Conservation (phyloP, 2,888 invertebrate genomes). For the Iphiclides podalirius region DNA sequence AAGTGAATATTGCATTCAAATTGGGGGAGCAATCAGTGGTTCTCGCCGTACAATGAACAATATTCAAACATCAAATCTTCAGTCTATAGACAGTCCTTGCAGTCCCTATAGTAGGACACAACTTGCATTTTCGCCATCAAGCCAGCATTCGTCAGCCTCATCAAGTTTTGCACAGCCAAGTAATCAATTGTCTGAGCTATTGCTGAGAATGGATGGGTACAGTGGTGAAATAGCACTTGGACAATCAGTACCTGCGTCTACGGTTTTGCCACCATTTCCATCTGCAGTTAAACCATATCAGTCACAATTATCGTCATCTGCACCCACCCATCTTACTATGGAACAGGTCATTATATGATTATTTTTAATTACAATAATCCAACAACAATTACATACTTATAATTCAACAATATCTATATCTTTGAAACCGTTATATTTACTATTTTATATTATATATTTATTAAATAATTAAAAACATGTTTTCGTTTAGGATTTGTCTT, state of each 20-base stretch:
- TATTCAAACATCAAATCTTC: conserved; percentile 44
- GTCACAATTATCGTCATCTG: conserved; percentile 90
- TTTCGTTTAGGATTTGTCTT: too few species aligned
- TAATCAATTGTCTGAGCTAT: conserved; percentile 81
- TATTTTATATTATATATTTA: too few species aligned
- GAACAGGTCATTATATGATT: conserved; percentile 82
- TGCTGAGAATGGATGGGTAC: conserved; percentile 83
- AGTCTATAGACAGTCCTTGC: conserved; percentile 68
- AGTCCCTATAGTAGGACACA: conserved; percentile 73
- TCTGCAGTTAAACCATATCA: conserved; percentile 62
- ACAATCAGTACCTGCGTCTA: conserved; percentile 83
- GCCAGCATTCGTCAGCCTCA: conserved; percentile 81
- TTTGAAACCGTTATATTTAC: too few species aligned
- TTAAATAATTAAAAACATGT: too few species aligned
- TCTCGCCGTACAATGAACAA: conserved; percentile 45
- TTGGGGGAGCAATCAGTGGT: conserved; percentile 72
- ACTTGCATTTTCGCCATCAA: conserved; percentile 83
- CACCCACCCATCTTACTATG: conserved; percentile 90
- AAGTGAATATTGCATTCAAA: conserved; percentile 77
- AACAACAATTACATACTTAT: too few species aligned
- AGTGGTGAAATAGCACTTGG: conserved; percentile 79
- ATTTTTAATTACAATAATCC: too few species aligned
- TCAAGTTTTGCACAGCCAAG: conserved; percentile 70
- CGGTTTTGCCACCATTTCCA: conserved; percentile 69
- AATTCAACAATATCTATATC: too few species aligned